phyloP scores from a whole-genome alignment of 2,888 invertebrate genomes.

The Chrysina gloriosa region DNA sequence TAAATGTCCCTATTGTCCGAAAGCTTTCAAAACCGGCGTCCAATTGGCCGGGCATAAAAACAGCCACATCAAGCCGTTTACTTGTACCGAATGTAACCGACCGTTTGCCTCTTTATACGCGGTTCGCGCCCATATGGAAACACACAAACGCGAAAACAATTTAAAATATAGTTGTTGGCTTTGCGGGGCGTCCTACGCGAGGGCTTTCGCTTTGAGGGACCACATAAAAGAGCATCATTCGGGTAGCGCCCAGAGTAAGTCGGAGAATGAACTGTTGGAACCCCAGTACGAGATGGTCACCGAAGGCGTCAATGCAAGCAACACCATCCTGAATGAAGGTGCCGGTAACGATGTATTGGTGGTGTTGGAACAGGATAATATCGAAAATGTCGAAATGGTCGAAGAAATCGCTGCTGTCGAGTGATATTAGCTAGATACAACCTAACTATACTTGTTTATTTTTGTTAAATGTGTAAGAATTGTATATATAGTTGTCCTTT shows the following conservation, averaged over 20 bases:
- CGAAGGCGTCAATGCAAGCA: constrained; percentile 43
- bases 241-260: constrained; percentile 24
- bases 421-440: not conserved
- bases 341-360: constrained; percentile 41
- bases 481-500: not conserved
- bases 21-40: constrained; percentile 83
- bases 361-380: constrained; percentile 34
- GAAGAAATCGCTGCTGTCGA: constrained; percentile 41
- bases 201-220: constrained; percentile 79
- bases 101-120: constrained; percentile 84
- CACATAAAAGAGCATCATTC: constrained; percentile 77
- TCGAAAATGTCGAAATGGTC: constrained; percentile 46
- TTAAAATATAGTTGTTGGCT: constrained; percentile 76
- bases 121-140: constrained; percentile 80
- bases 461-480: not conserved
- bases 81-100: constrained; percentile 80
- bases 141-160: constrained; percentile 77
- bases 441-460: not conserved
- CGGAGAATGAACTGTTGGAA: constrained; percentile 38
- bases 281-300: constrained; percentile 42
- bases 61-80: constrained; percentile 83
- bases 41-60: constrained; percentile 85
- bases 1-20: constrained; percentile 81
- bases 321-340: constrained; percentile 42
- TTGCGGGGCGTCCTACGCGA: constrained; percentile 82